These are phyloP conservation scores for Delphinapterus leucas DNA, from an alignment of 2,113 vertebrate species.

Conservation along the genomic window DNA sequence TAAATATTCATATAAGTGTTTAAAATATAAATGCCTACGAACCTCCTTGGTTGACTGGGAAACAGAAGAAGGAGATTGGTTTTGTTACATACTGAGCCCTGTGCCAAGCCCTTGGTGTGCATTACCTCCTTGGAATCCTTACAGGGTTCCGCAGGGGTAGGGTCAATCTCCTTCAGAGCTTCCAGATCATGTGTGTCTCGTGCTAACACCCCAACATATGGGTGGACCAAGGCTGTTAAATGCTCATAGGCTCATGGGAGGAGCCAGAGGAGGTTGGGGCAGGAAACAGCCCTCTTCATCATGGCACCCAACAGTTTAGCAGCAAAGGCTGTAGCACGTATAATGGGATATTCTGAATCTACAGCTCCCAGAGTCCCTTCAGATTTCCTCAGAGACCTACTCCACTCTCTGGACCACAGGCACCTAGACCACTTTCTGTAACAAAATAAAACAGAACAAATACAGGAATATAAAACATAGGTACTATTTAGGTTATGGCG, in stretches of 20 bases:
- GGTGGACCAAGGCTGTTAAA: not conserved
- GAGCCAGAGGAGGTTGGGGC: not conserved
- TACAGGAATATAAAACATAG: not conserved
- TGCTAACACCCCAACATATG: not conserved
- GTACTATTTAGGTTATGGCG: not conserved
- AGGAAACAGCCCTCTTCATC: not conserved
- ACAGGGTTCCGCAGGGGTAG: not conserved
- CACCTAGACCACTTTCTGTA: not conserved
- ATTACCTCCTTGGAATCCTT: not conserved
- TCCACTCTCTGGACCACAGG: not conserved
- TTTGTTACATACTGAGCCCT: too few species aligned
- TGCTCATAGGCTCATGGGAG: not conserved
- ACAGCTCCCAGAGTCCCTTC: not conserved
- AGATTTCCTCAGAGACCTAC: too few species aligned
- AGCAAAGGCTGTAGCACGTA: not conserved
- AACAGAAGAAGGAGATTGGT: not conserved
- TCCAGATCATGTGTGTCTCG: not conserved
- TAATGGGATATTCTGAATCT: not conserved
- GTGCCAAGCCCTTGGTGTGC: not conserved
- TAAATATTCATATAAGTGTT: not conserved
- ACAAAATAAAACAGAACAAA: not conserved
- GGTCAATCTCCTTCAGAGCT: not conserved
- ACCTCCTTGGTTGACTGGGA: not conserved
- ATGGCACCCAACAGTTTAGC: not conserved
- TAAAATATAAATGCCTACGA: not conserved